Base-by-base conservation (phyloP, 2,888 invertebrate genomes). In the Mylabris sibirica region DNA sequence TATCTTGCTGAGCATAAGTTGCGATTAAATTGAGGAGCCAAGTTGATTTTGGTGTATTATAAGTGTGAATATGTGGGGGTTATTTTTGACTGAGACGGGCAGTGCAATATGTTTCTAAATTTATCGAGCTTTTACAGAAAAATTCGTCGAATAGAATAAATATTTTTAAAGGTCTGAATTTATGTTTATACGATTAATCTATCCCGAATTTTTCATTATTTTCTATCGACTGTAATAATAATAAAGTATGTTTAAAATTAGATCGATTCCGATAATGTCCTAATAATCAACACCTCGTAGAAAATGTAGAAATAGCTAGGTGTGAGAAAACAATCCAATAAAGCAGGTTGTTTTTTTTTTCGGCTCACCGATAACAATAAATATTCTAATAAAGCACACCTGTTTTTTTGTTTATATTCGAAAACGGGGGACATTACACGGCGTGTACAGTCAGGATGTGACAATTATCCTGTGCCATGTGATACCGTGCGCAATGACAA, bases 401-500 rank as follows among this genome's bases (percentile, higher is more conserved):
- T 70, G 70, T 17, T 26, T 30, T n/a, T 30, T 41, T 38, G 34
- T 63, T 53, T n/a, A 60, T 64, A 49, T 57, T 24, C 22, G 8
- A 30, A 26, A 26, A 64, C 26, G 22, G 35, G 34, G 59, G 65
- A 60, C 65, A 65, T n/a, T 49, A 64, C 44, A 59, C 53, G 30
- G 64, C 59, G 11, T 20, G 41, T 30, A 30, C 30, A 30, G 30
- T 44, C 41, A 17, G 24, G 67, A 64, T 63, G 57, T 63, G 65
- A 68, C 49, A 49, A 49, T 49, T 49, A 22, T 71, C 63, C 61
- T 60, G 59, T 59, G 60, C 65, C 63, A 70, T 74, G 67, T 67
- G 70, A 64, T 73, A 73, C 61, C 70, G 73, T 76, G 81, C 81
- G 80, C 81, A 81, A 77, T 77, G 80, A 79, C 80, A 49, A 49